phyloP scores from a whole-genome alignment of 2,797 vertebrate genomes.

The Lutjanus argentimaculatus region DNA sequence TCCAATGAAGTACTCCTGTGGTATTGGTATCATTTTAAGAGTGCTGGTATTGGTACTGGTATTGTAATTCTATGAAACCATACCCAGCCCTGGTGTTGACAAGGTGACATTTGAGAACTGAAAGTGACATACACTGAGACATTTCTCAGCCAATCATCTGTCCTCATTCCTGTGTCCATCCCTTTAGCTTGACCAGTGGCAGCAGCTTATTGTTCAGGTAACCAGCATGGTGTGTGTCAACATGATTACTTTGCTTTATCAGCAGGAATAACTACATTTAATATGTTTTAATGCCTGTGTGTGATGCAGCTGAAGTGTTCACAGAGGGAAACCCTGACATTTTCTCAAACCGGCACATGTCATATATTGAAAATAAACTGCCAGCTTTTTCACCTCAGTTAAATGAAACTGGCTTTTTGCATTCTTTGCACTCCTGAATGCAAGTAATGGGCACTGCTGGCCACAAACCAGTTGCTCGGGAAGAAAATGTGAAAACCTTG shows the following conservation, averaged over 20 bases:
- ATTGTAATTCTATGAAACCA: too few species aligned
- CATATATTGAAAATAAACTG: slow-evolving; percentile 25
- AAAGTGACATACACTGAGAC: background rate
- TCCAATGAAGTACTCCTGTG: too few species aligned
- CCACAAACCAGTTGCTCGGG: slow-evolving; percentile 1
- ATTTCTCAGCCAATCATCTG: slow-evolving; percentile 34
- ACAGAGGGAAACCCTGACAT: slow-evolving; percentile 27
- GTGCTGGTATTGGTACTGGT: too few species aligned
- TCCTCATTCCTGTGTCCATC: slow-evolving; percentile 44
- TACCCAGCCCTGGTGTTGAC: background rate
- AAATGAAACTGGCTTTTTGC: slow-evolving; percentile 33
- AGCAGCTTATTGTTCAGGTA: slow-evolving; percentile 73
- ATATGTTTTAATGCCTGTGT: slow-evolving; percentile 34
- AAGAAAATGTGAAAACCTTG: slow-evolving; percentile 13
- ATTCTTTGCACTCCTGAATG: slow-evolving; percentile 20
- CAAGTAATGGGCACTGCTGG: background rate
- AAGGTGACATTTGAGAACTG: background rate
- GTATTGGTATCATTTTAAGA: too few species aligned
- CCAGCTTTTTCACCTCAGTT: slow-evolving; percentile 26
- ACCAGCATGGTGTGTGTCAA: slow-evolving; percentile 61
- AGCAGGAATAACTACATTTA: slow-evolving; percentile 27
- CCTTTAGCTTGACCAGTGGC: slow-evolving; percentile 74
- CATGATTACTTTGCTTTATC: slow-evolving; percentile 26
- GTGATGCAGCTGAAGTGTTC: slow-evolving; percentile 15
- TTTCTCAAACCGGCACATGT: slow-evolving; percentile 18